A percentile compares a stretch with the other conserved stretches of the same genome.
Conservation (phyloP, 2,888 invertebrate species). For the Sarcophaga variegata region DNA sequence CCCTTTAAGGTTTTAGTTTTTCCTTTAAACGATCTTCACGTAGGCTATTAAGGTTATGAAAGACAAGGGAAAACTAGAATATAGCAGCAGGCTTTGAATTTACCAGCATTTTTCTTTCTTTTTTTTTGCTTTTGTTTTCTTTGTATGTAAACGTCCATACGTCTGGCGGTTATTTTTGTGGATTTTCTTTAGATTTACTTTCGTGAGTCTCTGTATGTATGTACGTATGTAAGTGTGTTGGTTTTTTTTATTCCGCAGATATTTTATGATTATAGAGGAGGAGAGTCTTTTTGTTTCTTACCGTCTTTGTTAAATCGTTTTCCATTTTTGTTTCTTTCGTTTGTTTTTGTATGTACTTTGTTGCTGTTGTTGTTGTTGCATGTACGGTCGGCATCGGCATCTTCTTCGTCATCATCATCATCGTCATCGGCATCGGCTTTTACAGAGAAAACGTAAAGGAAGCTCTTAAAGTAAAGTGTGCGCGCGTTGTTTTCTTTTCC, state of each 20-base stretch:
- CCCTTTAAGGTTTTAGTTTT: conserved; percentile 25
- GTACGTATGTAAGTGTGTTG: background rate
- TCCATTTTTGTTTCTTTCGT: background rate
- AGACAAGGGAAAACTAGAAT: background rate
- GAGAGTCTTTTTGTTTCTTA: conserved; percentile 9
- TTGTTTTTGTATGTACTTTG: conserved; percentile 24
- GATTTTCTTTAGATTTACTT: conserved; percentile 28
- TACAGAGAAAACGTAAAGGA: conserved; percentile 52
- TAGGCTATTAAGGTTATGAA: background rate
- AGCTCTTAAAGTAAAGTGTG: conserved; percentile 65
- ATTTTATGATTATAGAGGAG: conserved; percentile 53
- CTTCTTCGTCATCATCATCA: conserved; percentile 56
- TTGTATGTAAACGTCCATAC: conserved; percentile 47
- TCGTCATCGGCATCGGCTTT: conserved; percentile 52
- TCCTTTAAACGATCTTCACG: background rate
- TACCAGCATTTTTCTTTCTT: background rate
- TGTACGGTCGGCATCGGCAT: conserved; percentile 38
- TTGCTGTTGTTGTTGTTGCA: background rate
- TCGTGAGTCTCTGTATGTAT: background rate
- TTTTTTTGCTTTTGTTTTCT: background rate
- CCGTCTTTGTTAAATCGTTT: conserved; percentile 48
- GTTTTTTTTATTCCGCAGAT: conserved; percentile 45
- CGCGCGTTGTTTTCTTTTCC: conserved; percentile 19
- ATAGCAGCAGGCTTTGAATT: conserved; percentile 6
- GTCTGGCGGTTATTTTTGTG: conserved; percentile 63